These are phyloP conservation scores for Drosophila barbarae DNA, from an alignment of 2,888 invertebrate genomes.

Conservation along the genomic window DNA sequence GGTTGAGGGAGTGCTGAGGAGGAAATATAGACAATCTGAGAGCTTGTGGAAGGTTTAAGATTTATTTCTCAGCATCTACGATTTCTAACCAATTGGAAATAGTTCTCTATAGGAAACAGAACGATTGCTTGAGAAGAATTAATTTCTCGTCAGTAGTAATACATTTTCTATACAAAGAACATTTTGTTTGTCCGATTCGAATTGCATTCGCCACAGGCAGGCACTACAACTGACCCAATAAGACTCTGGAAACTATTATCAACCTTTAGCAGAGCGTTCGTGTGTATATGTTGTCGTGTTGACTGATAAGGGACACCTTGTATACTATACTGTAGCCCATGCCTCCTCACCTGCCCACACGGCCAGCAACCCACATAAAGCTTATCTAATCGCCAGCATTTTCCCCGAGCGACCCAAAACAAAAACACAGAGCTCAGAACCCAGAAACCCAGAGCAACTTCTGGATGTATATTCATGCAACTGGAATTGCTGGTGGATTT, in stretches of 20 bases:
- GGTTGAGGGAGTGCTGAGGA: neutral
- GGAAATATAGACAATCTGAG: neutral
- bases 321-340: neutral
- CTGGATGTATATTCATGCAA: constrained; percentile 27
- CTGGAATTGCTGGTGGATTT: constrained; percentile 26
- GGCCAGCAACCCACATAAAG: constrained; percentile 24
- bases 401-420: constrained; percentile 38
- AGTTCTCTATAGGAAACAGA: neutral
- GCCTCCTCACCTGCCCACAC: neutral
- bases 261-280: constrained; percentile 7
- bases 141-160: neutral
- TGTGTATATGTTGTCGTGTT: neutral
- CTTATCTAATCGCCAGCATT: constrained; percentile 61
- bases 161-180: neutral
- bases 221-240: constrained; percentile 25
- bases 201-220: constrained; percentile 32
- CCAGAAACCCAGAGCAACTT: constrained; percentile 20
- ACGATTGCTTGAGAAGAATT: neutral
- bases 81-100: neutral
- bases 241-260: constrained; percentile 19
- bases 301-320: constrained; percentile 33
- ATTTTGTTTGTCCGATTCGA: constrained; percentile 2
- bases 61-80: neutral
- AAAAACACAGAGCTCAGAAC: constrained; percentile 21
- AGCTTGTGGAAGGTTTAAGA: neutral